Evolutionary conservation across 2,888 invertebrate genomes (phyloP), one percentile per base, ranked within the genome.

Genomic region (Mesochorus sp.): DNA sequence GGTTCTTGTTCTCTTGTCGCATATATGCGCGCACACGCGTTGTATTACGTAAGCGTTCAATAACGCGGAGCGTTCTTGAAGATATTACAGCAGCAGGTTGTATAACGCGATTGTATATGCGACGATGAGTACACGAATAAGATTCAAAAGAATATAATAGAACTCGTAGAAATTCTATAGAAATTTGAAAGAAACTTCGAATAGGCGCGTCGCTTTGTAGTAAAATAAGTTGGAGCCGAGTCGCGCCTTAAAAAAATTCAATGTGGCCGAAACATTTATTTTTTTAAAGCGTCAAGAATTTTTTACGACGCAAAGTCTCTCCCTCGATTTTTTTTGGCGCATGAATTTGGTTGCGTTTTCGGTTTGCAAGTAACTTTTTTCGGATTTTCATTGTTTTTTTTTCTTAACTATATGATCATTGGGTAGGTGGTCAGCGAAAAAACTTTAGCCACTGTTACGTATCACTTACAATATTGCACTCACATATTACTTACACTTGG

Each of bases 31-130:
- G 53, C 53, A 21, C 24, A 37, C 64, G 51, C 57, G 66, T 37
- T 44, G 31, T 37, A 57, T 76, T 70, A 66, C 71, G 71, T 71
- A 76, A 76, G n/a, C 71, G 55, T 76, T 57, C 71, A 71, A 76
- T 76, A 66, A 64, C 70, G 76, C 64, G n/a, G n/a, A 64, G 64
- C 53, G 24, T 57, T 59, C 64, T 64, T 51, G 42, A 42, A 66
- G 70, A 71, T n/a, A 76, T 76, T 64, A 71, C 71, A n/a, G 21
- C n/a, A n/a, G 68, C 64, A 47, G 57, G 59, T 76, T 71, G 76
- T 76, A 76, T 71, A 71, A 76, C 57, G 59, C 71, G 24, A 39
- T 31, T 51, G 61, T 26, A 12, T 47, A 31, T 31, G n/a, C n/a
- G n/a, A n/a, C n/a, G 55, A 44, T 39, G 39, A 44, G 17, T 21